Evolutionary conservation across 2,797 vertebrate genomes (phyloP).

Genomic region (Pseudopleuronectes americanus): DNA sequence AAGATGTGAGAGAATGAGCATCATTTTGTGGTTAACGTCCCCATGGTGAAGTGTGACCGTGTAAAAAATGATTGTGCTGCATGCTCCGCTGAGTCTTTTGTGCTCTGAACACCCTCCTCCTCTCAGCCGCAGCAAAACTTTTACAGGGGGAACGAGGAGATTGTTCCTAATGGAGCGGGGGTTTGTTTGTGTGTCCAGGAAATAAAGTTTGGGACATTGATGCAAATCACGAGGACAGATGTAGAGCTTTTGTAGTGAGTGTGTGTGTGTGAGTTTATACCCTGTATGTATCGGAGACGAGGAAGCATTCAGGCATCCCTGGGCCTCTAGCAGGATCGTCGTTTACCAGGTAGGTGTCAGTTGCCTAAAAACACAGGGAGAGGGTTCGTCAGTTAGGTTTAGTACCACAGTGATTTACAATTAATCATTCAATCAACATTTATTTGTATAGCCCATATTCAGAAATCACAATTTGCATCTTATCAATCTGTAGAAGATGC

Average conservation of each 20-base stretch:
- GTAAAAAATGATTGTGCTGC: conserved; percentile 25
- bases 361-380: conserved; percentile 77
- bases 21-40: conserved; percentile 24
- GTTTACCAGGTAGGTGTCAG: conserved; percentile 87
- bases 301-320: conserved; percentile 87
- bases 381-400: conserved; percentile 26
- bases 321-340: conserved; percentile 85
- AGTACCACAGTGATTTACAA: background rate
- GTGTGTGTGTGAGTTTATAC: conserved; percentile 68
- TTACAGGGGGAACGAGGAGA: conserved; percentile 12
- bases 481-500: too few species aligned
- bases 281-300: conserved; percentile 87
- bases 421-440: too few species aligned
- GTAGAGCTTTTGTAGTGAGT: conserved; percentile 12
- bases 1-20: conserved; percentile 19
- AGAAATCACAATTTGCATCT: too few species aligned
- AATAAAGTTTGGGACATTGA: conserved; percentile 33
- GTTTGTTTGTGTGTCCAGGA: conserved; percentile 42
- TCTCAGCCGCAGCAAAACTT: conserved; percentile 25
- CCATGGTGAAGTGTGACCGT: conserved; percentile 11
- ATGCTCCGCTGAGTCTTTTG: conserved; percentile 28
- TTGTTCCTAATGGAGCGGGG: conserved; percentile 31
- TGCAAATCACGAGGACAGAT: conserved; percentile 19
- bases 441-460: too few species aligned
- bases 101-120: conserved; percentile 6